Conservation (phyloP, 2,113 vertebrate species). For the Columba livia region DNA sequence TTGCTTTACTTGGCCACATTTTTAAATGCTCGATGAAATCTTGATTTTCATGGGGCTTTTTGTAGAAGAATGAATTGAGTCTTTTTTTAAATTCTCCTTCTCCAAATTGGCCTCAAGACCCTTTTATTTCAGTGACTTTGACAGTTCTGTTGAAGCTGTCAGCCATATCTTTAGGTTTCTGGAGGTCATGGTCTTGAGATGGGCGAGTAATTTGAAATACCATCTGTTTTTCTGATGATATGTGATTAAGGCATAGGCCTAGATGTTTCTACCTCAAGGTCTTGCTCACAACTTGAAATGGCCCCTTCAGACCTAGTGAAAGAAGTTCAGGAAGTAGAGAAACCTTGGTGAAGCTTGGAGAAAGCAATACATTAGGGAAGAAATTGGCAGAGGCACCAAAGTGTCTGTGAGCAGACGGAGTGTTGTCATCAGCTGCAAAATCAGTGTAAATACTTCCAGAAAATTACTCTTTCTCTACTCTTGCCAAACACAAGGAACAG, state of each 20-base stretch:
- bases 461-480: neutral
- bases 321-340: neutral
- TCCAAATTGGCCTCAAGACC: neutral
- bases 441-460: slow-evolving; percentile 43
- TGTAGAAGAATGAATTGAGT: neutral
- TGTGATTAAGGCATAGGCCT: neutral
- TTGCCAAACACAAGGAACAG: slow-evolving; percentile 5
- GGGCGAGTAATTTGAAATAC: neutral
- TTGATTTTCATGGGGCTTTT: neutral
- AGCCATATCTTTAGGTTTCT: neutral
- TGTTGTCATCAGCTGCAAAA: slow-evolving; percentile 39
- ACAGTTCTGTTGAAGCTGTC: neutral
- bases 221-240: neutral
- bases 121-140: neutral
- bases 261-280: neutral
- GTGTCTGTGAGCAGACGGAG: slow-evolving; percentile 3
- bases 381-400: neutral
- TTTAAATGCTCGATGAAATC: neutral
- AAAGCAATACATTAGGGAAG: neutral
- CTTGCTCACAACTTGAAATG: neutral
- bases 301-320: neutral
- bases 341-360: neutral
- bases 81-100: neutral
- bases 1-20: neutral
- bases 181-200: neutral